Percentiles rank a stretch among this genome's conserved stretches.
These are phyloP conservation scores for Helostoma temminkii DNA, from an alignment of 2,797 vertebrate species.

Conservation along the genomic window DNA sequence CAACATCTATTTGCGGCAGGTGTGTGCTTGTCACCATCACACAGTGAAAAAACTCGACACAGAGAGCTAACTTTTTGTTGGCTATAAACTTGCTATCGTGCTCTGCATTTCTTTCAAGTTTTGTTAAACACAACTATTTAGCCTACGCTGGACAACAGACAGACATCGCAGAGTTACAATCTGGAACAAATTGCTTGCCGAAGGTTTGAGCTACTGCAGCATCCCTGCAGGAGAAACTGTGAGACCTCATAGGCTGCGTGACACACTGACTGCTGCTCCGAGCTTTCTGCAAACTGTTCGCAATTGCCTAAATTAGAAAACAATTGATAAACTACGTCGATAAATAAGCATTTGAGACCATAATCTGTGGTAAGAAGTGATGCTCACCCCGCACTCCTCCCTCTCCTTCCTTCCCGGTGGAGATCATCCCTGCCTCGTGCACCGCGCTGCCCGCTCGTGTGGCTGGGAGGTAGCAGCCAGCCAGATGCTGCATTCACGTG, in stretches of 20 bases:
- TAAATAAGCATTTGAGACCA: rapidly evolving
- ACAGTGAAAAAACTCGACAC: neutral
- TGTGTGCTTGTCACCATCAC: constrained; percentile 4
- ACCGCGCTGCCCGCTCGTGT: constrained; percentile 35
- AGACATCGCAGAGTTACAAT: constrained; percentile 30
- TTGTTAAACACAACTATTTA: neutral
- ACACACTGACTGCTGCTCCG: constrained; percentile 18
- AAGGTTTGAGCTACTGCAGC: constrained; percentile 60
- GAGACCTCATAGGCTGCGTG: constrained; percentile 14
- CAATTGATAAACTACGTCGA: neutral
- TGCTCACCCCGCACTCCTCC: constrained; percentile 56
- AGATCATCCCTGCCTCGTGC: constrained; percentile 58
- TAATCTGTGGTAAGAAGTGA: neutral
- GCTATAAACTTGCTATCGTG: neutral
- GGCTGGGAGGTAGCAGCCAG: constrained; percentile 57
- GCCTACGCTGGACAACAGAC: neutral
- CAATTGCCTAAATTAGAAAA: neutral
- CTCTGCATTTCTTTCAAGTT: no score
- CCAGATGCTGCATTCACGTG: constrained; percentile 45
- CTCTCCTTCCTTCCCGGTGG: constrained; percentile 42
- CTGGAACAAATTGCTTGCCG: constrained; percentile 35
- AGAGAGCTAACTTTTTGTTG: neutral
- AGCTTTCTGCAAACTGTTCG: constrained; percentile 46
- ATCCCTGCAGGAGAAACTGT: constrained; percentile 64
- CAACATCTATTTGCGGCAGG: constrained; percentile 31